Percentiles rank a stretch among this genome's conserved stretches.
phyloP scores from a whole-genome alignment of 2,113 vertebrate genomes.

The Rattus rattus region DNA sequence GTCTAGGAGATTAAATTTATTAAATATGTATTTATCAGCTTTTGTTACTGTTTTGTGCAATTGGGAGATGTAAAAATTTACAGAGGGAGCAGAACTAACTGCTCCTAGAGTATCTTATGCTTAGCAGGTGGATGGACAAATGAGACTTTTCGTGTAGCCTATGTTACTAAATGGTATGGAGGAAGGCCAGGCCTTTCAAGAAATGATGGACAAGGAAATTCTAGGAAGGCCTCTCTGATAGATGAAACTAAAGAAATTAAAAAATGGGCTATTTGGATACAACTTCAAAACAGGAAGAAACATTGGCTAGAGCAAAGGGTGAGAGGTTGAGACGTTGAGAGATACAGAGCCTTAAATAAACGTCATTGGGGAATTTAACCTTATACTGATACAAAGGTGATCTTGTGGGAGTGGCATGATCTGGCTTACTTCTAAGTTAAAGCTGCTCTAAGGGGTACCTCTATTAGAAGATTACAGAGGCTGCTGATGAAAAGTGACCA shows the following conservation, averaged over 20 bases:
- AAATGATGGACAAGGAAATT: background rate
- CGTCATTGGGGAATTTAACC: conserved; percentile 12
- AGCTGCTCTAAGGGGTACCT: conserved; percentile 1
- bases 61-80: background rate
- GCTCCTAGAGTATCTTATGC: background rate
- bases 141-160: background rate
- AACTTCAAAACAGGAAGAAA: conserved; percentile 11
- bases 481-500: conserved; percentile 33
- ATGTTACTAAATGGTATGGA: background rate
- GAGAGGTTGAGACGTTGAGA: background rate
- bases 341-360: background rate
- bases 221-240: background rate
- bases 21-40: background rate
- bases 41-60: background rate
- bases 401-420: background rate
- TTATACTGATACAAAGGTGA: background rate
- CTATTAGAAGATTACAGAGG: background rate
- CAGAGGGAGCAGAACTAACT: conserved; percentile 27
- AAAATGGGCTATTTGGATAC: background rate
- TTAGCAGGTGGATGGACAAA: background rate
- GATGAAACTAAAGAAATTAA: conserved; percentile 30
- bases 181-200: background rate
- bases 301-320: background rate
- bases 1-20: background rate
- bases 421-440: conserved; percentile 21